Base-by-base conservation (phyloP, 2,888 invertebrate species). In the Ormyrus thymus region DNA sequence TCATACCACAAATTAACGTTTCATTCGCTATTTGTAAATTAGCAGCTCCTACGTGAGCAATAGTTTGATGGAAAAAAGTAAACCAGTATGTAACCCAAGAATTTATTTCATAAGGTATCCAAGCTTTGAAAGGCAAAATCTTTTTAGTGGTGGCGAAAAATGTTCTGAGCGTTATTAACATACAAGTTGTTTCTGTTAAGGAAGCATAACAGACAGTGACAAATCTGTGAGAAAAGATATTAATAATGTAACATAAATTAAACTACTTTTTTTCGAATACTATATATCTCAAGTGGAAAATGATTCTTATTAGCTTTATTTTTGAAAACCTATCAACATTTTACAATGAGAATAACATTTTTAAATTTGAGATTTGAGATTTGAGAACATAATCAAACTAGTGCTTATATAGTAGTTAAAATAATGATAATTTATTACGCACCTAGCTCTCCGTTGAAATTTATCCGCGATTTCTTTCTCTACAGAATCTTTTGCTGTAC, bases 61-160 rank as follows among this genome's bases (percentile, higher is more conserved):
- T 55, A 1, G 82, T 83, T 76, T 83, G 84, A 62, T 83, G 82
- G 4, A 81, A 10, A 74, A 83, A 83, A 2, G 83, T 83, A 6
- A 50, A 6, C 79, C 79, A 80, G 46, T 73, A 80, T 13, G 73
- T 56, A 11, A 29, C 10, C 9, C 8, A 53, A 7, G 80, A 62
- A n/a, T 58, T 76, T 55, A 76, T 79, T 46, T 75, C 72, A 51
- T 83, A 84, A 0, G 84, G 84, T 56, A 82, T 75, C 84, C 84
- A 84, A 45, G 82, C 81, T 51, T 80, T 81, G 61, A 83, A 84
- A 0, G 83, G 82, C 53, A 84, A 69, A 29, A 73, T 64, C 5
- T 9, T 29, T 56, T 48, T 56, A 8, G 68, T 6, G 50, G 51
- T 69, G 46, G n/a, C 64, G 15, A 73, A 76, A 13, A 80, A 80